A percentile compares a stretch with the other conserved stretches of the same genome.
phyloP scores from a whole-genome alignment of 2,797 vertebrate genomes.

The Acanthopagrus latus region DNA sequence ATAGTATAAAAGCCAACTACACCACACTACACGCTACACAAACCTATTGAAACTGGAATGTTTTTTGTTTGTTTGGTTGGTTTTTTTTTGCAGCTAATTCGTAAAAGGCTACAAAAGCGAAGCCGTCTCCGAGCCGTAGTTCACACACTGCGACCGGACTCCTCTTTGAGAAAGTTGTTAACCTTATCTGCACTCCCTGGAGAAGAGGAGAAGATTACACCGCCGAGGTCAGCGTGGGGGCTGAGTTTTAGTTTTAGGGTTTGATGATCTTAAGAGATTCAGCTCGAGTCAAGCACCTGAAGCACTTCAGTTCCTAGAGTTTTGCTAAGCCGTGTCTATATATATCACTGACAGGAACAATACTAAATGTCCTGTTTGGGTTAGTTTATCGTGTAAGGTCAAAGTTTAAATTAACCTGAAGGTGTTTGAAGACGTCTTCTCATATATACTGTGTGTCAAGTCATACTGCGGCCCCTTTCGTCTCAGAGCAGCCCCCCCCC shows the following conservation, averaged over 20 bases:
- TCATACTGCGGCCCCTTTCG: slow-evolving; percentile 21
- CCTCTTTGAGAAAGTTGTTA: slow-evolving; percentile 24
- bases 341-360: slow-evolving; percentile 16
- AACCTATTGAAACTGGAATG: slow-evolving; percentile 1
- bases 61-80: not conserved
- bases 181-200: slow-evolving; percentile 1
- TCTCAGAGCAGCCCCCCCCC: slow-evolving; percentile 50
- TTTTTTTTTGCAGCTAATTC: not conserved
- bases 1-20: not conserved
- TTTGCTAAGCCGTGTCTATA: slow-evolving; percentile 21
- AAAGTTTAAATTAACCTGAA: slow-evolving; percentile 27
- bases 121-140: slow-evolving; percentile 12
- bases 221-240: slow-evolving; percentile 3
- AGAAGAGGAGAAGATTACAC: slow-evolving; percentile 8
- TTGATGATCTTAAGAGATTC: slow-evolving; percentile 16
- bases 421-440: slow-evolving; percentile 30
- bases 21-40: not conserved
- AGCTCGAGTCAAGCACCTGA: slow-evolving; percentile 23
- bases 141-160: slow-evolving; percentile 4
- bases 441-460: slow-evolving; percentile 17
- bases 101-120: slow-evolving; percentile 10
- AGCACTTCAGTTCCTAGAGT: slow-evolving; percentile 18
- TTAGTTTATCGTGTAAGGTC: slow-evolving; percentile 39
- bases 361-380: slow-evolving; percentile 7
- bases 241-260: slow-evolving; percentile 34